These are phyloP conservation scores for Natrix natrix DNA, from an alignment of 2,797 vertebrate species.

Conservation along the genomic window DNA sequence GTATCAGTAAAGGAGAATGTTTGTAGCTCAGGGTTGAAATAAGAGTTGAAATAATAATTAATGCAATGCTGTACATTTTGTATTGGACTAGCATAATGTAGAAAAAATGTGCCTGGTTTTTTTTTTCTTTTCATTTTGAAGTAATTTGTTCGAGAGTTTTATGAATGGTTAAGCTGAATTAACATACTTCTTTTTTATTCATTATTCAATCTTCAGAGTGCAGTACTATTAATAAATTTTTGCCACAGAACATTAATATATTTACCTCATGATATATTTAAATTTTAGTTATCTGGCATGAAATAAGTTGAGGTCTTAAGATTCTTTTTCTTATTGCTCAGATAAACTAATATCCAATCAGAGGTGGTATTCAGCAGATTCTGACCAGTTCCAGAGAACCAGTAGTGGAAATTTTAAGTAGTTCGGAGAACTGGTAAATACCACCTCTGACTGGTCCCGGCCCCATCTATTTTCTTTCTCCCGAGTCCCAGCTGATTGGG, in stretches of 20 bases:
- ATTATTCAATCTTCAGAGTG: not conserved
- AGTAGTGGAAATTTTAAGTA: no score
- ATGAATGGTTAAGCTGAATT: not conserved
- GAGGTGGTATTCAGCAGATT: no score
- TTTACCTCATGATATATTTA: not conserved
- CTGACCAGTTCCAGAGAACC: no score
- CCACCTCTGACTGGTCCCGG: no score
- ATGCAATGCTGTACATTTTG: not conserved
- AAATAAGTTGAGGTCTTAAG: not conserved
- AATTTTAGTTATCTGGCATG: not conserved
- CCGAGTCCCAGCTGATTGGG: no score
- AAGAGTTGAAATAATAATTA: no score
- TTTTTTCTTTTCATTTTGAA: not conserved
- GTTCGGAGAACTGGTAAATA: no score
- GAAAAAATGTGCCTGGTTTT: not conserved
- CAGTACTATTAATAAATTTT: not conserved
- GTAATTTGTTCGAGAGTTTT: not conserved
- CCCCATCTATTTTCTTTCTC: no score
- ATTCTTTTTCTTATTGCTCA: not conserved
- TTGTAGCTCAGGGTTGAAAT: no score
- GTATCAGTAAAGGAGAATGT: not conserved
- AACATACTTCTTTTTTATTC: not conserved
- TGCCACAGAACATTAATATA: not conserved
- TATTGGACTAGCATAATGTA: not conserved
- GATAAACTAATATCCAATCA: not conserved